A percentile compares a stretch with the other conserved stretches of the same genome.
Evolutionary conservation across 2,113 vertebrate species (phyloP).

Genomic region (pig (Sus scrofa)): T2T-Sscrofa CM000828.6:45335001-45335500

Average conservation of each 20-base stretch:
- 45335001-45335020: neutral
- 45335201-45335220: neutral
- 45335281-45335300: neutral
- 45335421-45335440: too few species aligned
- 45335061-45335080: neutral
- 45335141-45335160: neutral
- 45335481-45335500: too few species aligned
- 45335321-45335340: neutral
- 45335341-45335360: conserved; percentile 6
- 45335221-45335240: neutral
- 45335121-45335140: neutral
- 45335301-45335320: neutral
- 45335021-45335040: neutral
- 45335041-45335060: neutral
- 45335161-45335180: neutral
- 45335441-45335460: too few species aligned
- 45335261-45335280: too few species aligned
- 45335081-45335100: neutral
- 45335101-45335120: neutral
- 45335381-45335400: too few species aligned
- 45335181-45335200: neutral
- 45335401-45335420: too few species aligned
- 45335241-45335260: neutral
- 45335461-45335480: too few species aligned
- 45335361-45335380: neutral